Evolutionary conservation across 2,113 vertebrate genomes (phyloP).

Genomic region (Tychaedon coryphoeus): DNA sequence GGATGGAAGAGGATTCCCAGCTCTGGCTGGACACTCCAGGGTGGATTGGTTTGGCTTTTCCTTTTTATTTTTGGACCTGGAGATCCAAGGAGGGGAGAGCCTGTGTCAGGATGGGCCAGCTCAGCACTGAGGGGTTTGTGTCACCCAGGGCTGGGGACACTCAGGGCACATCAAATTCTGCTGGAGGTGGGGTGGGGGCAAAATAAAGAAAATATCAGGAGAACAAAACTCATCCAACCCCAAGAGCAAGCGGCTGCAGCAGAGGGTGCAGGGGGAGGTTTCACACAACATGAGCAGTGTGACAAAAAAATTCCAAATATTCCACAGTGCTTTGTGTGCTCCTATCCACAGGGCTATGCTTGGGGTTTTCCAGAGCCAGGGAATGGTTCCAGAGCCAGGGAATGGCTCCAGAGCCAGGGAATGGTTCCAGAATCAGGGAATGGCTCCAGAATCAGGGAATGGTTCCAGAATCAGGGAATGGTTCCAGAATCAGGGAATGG

Average conservation of each 20-base stretch:
- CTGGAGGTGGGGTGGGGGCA: rapidly evolving
- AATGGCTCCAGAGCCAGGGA: background rate
- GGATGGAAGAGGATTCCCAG: background rate
- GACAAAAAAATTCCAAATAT: rapidly evolving
- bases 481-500: background rate
- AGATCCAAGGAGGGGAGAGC: background rate
- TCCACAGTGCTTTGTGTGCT: background rate
- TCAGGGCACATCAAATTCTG: background rate
- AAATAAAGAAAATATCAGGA: background rate
- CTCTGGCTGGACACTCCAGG: rapidly evolving
- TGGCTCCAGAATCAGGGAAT: background rate
- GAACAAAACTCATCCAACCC: background rate
- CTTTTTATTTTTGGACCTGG: background rate
- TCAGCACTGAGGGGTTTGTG: background rate
- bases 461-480: background rate
- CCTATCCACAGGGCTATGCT: rapidly evolving
- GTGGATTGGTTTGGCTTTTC: background rate
- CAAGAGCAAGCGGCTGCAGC: background rate
- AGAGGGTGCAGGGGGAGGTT: background rate
- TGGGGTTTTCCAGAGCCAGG: background rate
- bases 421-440: background rate
- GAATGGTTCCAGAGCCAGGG: background rate
- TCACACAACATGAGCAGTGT: background rate
- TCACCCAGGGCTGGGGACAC: background rate
- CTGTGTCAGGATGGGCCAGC: background rate